A percentile compares a stretch with the other conserved stretches of the same genome.
Evolutionary conservation across 2,888 invertebrate genomes (phyloP).

Genomic region (Gnatocerus cornutus): DNA sequence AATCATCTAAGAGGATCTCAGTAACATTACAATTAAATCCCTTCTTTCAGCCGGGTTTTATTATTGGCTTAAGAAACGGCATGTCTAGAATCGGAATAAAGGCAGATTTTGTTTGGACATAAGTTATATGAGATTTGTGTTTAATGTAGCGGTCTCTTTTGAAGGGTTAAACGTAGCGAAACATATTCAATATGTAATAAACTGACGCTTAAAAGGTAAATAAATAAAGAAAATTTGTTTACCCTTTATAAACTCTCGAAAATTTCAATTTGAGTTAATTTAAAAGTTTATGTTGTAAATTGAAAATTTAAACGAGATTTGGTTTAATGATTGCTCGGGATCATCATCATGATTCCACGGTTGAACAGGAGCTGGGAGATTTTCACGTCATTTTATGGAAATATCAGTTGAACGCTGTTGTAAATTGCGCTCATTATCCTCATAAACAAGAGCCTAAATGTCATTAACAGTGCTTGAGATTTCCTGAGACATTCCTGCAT

Average conservation of each 20-base stretch:
- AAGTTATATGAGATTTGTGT: slow-evolving; percentile 27
- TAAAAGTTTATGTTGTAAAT: background rate
- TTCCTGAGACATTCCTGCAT: slow-evolving; percentile 3
- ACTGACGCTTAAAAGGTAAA: slow-evolving; percentile 28
- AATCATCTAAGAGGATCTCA: background rate
- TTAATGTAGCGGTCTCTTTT: slow-evolving; percentile 22
- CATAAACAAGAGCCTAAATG: slow-evolving; percentile 44
- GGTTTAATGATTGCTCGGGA: slow-evolving; percentile 17
- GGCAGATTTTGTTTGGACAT: slow-evolving; percentile 20
- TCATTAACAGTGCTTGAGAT: slow-evolving; percentile 40
- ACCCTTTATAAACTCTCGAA: slow-evolving; percentile 8
- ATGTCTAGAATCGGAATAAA: slow-evolving; percentile 19
- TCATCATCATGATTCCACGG: background rate
- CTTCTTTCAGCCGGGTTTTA: slow-evolving; percentile 11
- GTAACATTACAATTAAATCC: slow-evolving; percentile 20
- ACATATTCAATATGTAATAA: slow-evolving; percentile 37
- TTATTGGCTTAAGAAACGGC: slow-evolving; percentile 8
- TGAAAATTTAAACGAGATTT: slow-evolving; percentile 17
- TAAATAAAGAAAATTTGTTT: slow-evolving; percentile 36
- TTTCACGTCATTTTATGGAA: slow-evolving; percentile 36
- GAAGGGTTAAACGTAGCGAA: slow-evolving; percentile 25
- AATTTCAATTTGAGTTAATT: background rate
- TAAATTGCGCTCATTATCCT: slow-evolving; percentile 42
- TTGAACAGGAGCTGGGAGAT: slow-evolving; percentile 10
- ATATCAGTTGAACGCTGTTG: slow-evolving; percentile 34